These are phyloP conservation scores for Sebastes wilsoni DNA, from an alignment of 2,797 vertebrate genomes.

Conservation along the genomic window DNA sequence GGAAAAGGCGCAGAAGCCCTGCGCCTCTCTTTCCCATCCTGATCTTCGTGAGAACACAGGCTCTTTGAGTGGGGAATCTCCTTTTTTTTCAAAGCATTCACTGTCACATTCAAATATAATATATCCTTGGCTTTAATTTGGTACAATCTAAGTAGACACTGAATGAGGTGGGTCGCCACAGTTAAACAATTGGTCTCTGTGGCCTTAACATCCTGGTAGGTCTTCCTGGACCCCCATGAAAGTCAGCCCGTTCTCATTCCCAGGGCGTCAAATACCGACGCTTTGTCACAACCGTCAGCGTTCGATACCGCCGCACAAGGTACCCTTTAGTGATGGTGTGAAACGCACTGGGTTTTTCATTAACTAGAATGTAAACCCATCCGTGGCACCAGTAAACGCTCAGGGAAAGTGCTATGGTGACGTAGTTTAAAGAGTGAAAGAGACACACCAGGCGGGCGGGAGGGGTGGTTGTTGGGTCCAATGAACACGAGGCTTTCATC, in stretches of 20 bases:
- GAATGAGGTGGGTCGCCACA: conserved; percentile 23
- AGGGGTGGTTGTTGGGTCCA: too few species aligned
- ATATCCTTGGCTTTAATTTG: conserved; percentile 29
- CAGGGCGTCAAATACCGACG: not conserved
- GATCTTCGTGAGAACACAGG: conserved; percentile 78
- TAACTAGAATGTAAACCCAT: too few species aligned
- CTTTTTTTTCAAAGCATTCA: conserved; percentile 48
- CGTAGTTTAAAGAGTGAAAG: too few species aligned
- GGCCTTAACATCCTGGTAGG: conserved; percentile 26
- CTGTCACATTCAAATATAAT: conserved; percentile 52
- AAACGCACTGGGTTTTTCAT: too few species aligned
- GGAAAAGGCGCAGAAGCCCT: conserved; percentile 64
- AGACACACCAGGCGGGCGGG: too few species aligned
- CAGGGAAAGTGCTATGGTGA: too few species aligned
- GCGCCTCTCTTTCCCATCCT: conserved; percentile 65
- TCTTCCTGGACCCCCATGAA: conserved; percentile 23
- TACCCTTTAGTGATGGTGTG: too few species aligned
- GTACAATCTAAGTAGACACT: conserved; percentile 20
- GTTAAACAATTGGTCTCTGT: conserved; percentile 38
- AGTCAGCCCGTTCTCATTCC: not conserved
- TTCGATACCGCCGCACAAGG: too few species aligned
- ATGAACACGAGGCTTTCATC: too few species aligned
- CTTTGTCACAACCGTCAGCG: too few species aligned
- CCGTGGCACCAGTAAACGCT: too few species aligned
- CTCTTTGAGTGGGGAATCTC: conserved; percentile 53